Base-by-base conservation (phyloP, 2,888 invertebrate species). In the Diarsia brunnea region DNA sequence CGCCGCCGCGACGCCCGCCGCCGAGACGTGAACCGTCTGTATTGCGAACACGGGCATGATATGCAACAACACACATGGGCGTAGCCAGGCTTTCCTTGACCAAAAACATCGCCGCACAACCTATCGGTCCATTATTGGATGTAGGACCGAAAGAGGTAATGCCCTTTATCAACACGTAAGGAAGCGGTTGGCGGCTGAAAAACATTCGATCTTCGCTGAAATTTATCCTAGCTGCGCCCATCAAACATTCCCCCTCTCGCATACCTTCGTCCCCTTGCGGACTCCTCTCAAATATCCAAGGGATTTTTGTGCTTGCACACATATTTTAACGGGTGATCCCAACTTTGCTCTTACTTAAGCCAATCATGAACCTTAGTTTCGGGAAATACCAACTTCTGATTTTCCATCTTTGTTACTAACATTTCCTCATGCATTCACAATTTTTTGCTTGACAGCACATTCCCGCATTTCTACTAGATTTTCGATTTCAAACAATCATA, bases 11-110 rank as follows among this genome's bases (percentile, higher is more conserved):
- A 64, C 90, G 88, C 49, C 84, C 73, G 69, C 81, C 77, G 82
- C 81, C 84, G 66, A 71, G 77, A 69, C 88, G 84, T 66, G 90
- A 92, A 77, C 86, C 91, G 93, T 93, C 91, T 90, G 92, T 93
- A 93, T 91, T 71, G 73, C 78, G 75, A 68, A 74, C 87, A 84
- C 73, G 87, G 82, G 78, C 87, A 78, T 82, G 87, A 76, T 78
- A 85, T 80, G 80, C 87, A 74, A 85, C 85, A 74, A 84, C 84
- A 74, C 68, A 75, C 75, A 83, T 83, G 82, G 82, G 82, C 82
- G 82, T 85, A 83, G 82, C 82, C 78, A 77, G 82, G 82, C 85
- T 85, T 77, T 27, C 53, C 55, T 73, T 51, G 47, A 79, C 65
- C 77, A 80, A 78, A 81, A 77, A 70, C 55, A 68, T 60, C 64